Percentiles rank a stretch among this genome's conserved stretches.
Conservation (phyloP, 2,888 invertebrate species). For the Saturnia japonica region DNA sequence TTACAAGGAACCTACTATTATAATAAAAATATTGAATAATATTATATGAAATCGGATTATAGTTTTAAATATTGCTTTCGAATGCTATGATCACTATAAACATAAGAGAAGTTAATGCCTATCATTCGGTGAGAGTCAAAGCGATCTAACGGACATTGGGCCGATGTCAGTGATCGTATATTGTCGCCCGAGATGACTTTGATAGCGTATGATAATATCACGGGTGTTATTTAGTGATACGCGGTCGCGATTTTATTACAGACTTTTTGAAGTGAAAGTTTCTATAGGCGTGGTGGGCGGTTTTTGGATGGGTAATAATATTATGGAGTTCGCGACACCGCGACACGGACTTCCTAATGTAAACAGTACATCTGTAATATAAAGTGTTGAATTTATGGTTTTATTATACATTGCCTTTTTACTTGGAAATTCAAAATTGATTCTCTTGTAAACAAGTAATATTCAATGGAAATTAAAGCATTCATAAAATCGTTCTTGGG, state of each 20-base stretch:
- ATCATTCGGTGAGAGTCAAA: conserved; percentile 69
- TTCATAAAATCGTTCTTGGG: too few species aligned
- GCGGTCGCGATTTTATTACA: conserved; percentile 28
- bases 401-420: too few species aligned
- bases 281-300: too few species aligned
- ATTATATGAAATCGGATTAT: conserved; percentile 1
- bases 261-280: neutral
- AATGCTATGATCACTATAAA: conserved; percentile 18
- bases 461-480: too few species aligned
- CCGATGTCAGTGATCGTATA: conserved; percentile 77
- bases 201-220: conserved; percentile 65
- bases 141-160: conserved; percentile 66
- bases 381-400: too few species aligned
- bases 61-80: conserved; percentile 13
- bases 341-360: too few species aligned
- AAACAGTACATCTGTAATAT: too few species aligned
- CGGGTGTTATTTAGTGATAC: conserved; percentile 30
- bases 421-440: too few species aligned
- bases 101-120: conserved; percentile 55
- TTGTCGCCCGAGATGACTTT: conserved; percentile 76
- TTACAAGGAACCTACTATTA: neutral
- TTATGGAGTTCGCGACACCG: too few species aligned
- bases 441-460: too few species aligned
- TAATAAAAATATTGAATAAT: neutral
- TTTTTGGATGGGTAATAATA: too few species aligned